Evolutionary conservation across 1,140 invertebrate species (phyloP), one percentile per base, ranked within the genome.

Genomic region (Globodera ellingtonae): DNA sequence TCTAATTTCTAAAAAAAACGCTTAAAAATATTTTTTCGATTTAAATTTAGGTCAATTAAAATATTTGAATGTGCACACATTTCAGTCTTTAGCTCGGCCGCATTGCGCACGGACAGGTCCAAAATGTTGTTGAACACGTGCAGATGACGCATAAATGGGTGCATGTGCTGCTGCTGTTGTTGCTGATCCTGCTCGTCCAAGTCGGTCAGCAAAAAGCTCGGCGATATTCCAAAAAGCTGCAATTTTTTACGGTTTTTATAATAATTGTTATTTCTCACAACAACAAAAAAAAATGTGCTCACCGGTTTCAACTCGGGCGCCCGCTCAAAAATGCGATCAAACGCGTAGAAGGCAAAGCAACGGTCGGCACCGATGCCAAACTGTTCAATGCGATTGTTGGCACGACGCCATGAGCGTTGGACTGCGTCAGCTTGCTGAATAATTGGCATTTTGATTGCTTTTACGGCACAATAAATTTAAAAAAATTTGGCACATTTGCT

Each of bases 111-210:
- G 21, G 78, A 15, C 24, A 79, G 70, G 67, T 79, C 78, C 52
- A 79, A 18, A 44, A 79, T 79, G 70, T 79, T 78, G 67, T 79
- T 73, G 67, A 79, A 79, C 56, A 79, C 47, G 48, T 48, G 73
- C 24, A 78, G 13, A 65, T 79, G 78, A 21, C 78, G 59, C 59
- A 18, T 56, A 8, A 79, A 79, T 9, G 78, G 70, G 56, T 79
- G 48, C 15, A 56, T 46, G 15, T 6, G 67, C 48, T 59, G 73
- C n/a, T n/a, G 24, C 7, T 52, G 44, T 70, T 70, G 67, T 35
- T 35, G 35, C 35, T 35, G 35, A 0, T 35, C 35, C 35, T 35
- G 35, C 24, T 70, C 75, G 44, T 77, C 75, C 75, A 79, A 56
- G n/a, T 79, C 78, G 48, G 59, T 21, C 69, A 65, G 8, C 8